Base-by-base conservation (phyloP, 2,888 invertebrate genomes). In the Mimas tiliae region DNA sequence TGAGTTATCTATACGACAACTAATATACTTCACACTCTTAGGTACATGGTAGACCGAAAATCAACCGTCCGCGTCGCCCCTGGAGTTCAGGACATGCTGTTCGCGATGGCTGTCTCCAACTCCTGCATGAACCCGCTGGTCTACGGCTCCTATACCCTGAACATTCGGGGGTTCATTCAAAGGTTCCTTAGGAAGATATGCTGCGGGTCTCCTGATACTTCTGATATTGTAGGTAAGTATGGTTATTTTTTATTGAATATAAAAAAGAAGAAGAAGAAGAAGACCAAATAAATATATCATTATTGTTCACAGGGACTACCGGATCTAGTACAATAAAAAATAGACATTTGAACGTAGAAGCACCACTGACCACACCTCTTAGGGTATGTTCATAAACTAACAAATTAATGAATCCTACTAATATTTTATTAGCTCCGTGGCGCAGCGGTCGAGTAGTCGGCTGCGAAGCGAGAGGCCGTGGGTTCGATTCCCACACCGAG, bases 61-160 rank as follows among this genome's bases (percentile, higher is more conserved):
- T 95, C 96, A 62, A 97, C 97, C 0, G 81, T 91, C 45, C 89
- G 92, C 42, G 94, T 97, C 0, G 95, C 96, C 38, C 89, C 90
- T 0, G 94, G 95, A 73, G 87, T 97, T 0, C 96, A 96, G 78
- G 96, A 96, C 78, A 91, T 95, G 38, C 90, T 97, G 62, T 97
- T 97, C 82, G 95, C 97, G 80, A 97, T 97, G 95, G 97, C 96
- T 0, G 97, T 97, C 3, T 96, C 96, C 71, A 97, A 97, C 87
- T 96, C 96, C 19, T 97, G 97, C 86, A 96, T 97, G 94, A 97
- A 97, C 88, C 97, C 97, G 0, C 87, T 97, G 52, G 96, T 97
- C 6, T 97, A 97, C 82, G 97, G 97, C 21, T 95, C 96, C 70
- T 96, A 96, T 81, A 95, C 95, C 27, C 77, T 93, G 50, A 81